Percentiles rank a stretch among this genome's conserved stretches.
phyloP scores from a whole-genome alignment of 1,140 invertebrate genomes.

The Microplitis mediator region DNA sequence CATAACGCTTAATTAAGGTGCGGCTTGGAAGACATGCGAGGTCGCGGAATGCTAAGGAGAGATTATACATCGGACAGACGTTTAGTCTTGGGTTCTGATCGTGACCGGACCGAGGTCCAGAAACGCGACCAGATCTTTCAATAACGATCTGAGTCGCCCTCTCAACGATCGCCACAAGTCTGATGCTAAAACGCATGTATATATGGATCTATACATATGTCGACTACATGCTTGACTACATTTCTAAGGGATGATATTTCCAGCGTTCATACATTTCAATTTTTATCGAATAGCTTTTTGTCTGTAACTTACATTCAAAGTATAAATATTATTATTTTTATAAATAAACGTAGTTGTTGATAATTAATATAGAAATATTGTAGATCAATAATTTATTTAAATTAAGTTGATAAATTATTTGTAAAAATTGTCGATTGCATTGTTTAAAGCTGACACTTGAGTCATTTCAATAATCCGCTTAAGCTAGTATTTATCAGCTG shows the following conservation, averaged over 20 bases:
- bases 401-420: slow-evolving; percentile 40
- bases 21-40: slow-evolving; percentile 42
- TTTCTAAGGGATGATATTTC: not conserved
- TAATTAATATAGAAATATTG: no score
- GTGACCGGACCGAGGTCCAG: slow-evolving; percentile 54
- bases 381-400: not conserved
- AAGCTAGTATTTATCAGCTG: slow-evolving; percentile 54
- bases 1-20: slow-evolving; percentile 64
- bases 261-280: not conserved
- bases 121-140: slow-evolving; percentile 58
- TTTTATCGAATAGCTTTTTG: no score
- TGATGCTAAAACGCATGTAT: slow-evolving; percentile 3
- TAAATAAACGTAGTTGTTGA: no score
- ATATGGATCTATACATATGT: not conserved
- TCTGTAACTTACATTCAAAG: no score
- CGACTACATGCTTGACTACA: not conserved
- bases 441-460: slow-evolving; percentile 56
- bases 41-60: slow-evolving; percentile 24
- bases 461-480: slow-evolving; percentile 56
- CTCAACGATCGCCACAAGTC: slow-evolving; percentile 53
- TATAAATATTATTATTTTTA: no score
- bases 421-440: slow-evolving; percentile 47
- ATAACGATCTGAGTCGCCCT: slow-evolving; percentile 60
- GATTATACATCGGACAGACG: slow-evolving; percentile 24
- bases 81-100: slow-evolving; percentile 45